Conservation (phyloP, 1,140 invertebrate genomes). For the Sycobia sp. region DNA sequence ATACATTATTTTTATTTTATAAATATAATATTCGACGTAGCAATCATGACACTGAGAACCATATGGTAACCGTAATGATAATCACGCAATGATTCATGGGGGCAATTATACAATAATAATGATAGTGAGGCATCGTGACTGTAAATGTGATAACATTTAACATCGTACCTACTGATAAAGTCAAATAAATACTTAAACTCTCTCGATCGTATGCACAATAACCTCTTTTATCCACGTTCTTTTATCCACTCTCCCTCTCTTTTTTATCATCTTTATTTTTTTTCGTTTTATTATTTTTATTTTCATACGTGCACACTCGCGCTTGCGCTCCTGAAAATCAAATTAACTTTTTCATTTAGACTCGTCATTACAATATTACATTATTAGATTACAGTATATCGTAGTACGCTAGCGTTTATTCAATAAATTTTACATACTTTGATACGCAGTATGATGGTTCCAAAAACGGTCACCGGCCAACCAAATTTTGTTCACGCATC, state of each 20-base stretch:
- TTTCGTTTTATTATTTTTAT: conserved; percentile 36
- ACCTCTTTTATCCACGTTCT: conserved; percentile 49
- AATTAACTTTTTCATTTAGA: conserved; percentile 63
- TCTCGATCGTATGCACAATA: conserved; percentile 61
- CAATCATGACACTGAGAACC: conserved; percentile 40
- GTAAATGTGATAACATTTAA: conserved; percentile 42
- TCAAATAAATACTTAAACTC: conserved; percentile 47
- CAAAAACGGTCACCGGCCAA: conserved; percentile 64
- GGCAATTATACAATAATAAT: conserved; percentile 51
- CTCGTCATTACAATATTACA: conserved; percentile 64
- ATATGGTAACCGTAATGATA: conserved; percentile 45
- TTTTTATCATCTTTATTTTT: conserved; percentile 33
- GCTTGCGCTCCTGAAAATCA: conserved; percentile 58
- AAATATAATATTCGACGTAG: conserved; percentile 42
- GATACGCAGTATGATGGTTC: conserved; percentile 64
- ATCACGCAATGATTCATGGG: conserved; percentile 41
- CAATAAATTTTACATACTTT: conserved; percentile 65
- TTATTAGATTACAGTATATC: conserved; percentile 64
- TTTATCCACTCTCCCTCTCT: conserved; percentile 34
- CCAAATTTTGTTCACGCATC: conserved; percentile 64
- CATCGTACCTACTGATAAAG: conserved; percentile 39
- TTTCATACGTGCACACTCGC: conserved; percentile 56
- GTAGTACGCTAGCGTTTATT: conserved; percentile 64
- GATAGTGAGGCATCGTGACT: conserved; percentile 42
- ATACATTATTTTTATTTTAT: conserved; percentile 52